Evolutionary conservation across 2,888 invertebrate genomes (phyloP).

Genomic region (Zygogramma bicolorata): DNA sequence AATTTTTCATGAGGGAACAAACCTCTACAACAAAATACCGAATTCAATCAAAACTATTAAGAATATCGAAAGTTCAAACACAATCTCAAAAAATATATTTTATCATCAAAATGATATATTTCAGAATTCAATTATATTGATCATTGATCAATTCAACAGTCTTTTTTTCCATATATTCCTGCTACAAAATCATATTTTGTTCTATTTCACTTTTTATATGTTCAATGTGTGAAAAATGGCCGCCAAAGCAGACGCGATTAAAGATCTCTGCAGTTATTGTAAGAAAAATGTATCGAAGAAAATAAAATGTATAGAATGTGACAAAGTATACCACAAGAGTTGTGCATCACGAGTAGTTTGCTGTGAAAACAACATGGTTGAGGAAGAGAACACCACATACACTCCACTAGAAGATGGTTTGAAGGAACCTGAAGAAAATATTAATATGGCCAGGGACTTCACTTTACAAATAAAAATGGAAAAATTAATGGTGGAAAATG

Average conservation of each 20-base stretch:
- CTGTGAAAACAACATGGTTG: neutral
- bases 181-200: too few species aligned
- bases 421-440: neutral
- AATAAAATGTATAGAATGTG: conserved; percentile 7
- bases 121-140: too few species aligned
- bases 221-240: too few species aligned
- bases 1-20: neutral
- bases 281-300: neutral
- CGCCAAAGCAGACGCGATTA: neutral
- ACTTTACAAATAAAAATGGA: neutral
- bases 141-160: too few species aligned
- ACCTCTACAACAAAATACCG: too few species aligned
- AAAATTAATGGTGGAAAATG: neutral
- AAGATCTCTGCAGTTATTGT: conserved; percentile 6
- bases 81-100: too few species aligned
- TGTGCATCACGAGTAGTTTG: neutral
- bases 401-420: neutral
- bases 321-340: conserved; percentile 1
- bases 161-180: too few species aligned
- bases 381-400: neutral
- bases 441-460: neutral
- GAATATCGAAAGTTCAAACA: too few species aligned
- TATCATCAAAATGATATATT: too few species aligned
- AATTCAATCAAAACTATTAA: too few species aligned
- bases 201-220: too few species aligned